A percentile compares a stretch with the other conserved stretches of the same genome.
Evolutionary conservation across 2,888 invertebrate genomes (phyloP).

Genomic region (Nomada flava): DNA sequence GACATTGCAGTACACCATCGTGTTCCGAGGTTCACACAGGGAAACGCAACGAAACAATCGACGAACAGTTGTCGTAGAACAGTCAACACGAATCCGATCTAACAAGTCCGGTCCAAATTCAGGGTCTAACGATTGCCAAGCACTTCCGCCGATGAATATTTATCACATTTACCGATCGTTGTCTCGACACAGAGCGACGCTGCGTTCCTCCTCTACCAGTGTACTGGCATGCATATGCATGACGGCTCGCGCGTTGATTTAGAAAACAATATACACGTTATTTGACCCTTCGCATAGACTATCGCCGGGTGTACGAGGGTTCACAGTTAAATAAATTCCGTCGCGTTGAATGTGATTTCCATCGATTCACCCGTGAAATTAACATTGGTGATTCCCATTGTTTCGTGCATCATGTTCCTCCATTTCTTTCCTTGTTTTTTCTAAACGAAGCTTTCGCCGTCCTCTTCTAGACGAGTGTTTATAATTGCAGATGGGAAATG

Average conservation of each 20-base stretch:
- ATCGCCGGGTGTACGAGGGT: constrained; percentile 10
- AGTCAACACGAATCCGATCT: constrained; percentile 1
- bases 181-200: constrained; percentile 21
- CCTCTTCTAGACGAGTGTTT: neutral
- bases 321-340: constrained; percentile 54
- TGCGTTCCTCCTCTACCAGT: neutral
- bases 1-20: too few relatives aligned
- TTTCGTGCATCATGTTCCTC: constrained; percentile 15
- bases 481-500: constrained; percentile 11
- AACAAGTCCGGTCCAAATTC: constrained; percentile 49
- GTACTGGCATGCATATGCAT: constrained; percentile 47
- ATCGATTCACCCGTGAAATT: constrained; percentile 47
- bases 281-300: constrained; percentile 45
- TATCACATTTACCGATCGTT: constrained; percentile 50
- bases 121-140: constrained; percentile 52
- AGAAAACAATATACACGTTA: constrained; percentile 53
- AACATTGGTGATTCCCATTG: constrained; percentile 59
- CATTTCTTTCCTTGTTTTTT: neutral
- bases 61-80: constrained; percentile 9
- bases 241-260: constrained; percentile 32
- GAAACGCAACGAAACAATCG: constrained; percentile 5
- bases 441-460: neutral
- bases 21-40: neutral
- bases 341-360: constrained; percentile 51
- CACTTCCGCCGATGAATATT: constrained; percentile 61